Conservation (phyloP, 2,113 vertebrate genomes). For the Sinosuthora webbiana region DNA sequence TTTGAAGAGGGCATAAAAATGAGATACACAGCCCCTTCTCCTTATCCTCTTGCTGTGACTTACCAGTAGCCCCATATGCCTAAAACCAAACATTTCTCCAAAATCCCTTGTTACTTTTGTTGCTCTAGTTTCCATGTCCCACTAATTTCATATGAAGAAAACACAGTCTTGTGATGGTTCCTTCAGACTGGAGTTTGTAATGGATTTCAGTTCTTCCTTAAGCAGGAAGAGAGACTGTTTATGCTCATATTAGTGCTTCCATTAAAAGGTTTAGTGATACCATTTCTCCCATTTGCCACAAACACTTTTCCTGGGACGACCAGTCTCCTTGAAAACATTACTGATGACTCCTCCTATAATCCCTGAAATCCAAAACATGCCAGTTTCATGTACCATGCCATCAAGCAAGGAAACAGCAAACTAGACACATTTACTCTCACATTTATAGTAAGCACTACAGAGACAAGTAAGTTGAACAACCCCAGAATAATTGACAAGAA, state of each 20-base stretch:
- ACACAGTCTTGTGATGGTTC: neutral
- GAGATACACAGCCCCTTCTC: neutral
- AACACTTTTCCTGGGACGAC: neutral
- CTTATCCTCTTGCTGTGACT: neutral
- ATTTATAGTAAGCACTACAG: neutral
- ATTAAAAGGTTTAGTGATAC: neutral
- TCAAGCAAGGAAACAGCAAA: neutral
- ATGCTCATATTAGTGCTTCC: neutral
- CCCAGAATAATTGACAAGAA: neutral
- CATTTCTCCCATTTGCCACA: neutral
- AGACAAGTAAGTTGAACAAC: neutral
- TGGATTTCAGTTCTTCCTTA: neutral
- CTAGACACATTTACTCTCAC: neutral
- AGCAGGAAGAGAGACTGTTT: neutral
- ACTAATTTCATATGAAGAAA: neutral
- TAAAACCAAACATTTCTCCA: neutral
- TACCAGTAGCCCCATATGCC: neutral
- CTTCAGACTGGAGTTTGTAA: neutral
- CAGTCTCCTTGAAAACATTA: neutral
- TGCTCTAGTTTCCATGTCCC: neutral
- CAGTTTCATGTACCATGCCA: neutral
- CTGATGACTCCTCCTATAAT: neutral
- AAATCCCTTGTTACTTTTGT: neutral
- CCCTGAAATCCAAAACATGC: neutral
- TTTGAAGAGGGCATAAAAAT: neutral